These are phyloP conservation scores for Fringilla coelebs DNA, from an alignment of 2,797 vertebrate genomes.

Conservation along the genomic window DNA sequence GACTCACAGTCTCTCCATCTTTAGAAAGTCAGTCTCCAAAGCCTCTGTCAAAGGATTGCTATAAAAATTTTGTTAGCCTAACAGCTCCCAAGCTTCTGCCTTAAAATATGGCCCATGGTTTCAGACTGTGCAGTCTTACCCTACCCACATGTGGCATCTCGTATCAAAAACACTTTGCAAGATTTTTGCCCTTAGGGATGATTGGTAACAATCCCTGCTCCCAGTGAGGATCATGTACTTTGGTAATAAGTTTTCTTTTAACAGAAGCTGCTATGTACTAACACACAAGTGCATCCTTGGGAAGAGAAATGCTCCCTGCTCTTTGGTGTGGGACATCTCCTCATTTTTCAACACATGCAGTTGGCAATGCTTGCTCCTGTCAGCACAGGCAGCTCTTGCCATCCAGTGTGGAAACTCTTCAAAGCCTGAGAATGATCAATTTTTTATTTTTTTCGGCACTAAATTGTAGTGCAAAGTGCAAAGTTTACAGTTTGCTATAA, in stretches of 20 bases:
- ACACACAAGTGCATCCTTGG: neutral
- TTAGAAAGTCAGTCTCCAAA: neutral
- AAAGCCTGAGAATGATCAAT: neutral
- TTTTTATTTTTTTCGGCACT: neutral
- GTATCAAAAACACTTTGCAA: neutral
- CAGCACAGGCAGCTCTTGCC: neutral
- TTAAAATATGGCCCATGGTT: neutral
- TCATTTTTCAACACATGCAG: neutral
- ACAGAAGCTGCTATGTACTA: neutral
- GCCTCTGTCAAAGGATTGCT: neutral
- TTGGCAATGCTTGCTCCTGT: neutral
- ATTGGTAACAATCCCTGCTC: neutral
- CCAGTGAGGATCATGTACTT: neutral
- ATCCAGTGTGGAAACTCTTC: neutral
- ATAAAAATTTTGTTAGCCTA: neutral
- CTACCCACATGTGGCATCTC: neutral
- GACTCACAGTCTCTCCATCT: neutral
- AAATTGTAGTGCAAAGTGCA: neutral
- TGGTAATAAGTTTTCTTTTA: neutral
- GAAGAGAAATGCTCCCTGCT: neutral
- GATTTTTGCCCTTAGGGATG: neutral
- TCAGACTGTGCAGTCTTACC: neutral
- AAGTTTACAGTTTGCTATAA: neutral
- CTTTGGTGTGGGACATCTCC: neutral
- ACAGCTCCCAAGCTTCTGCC: neutral